Conservation (phyloP, 2,113 vertebrate species). For the Lophotis ruficrista region DNA sequence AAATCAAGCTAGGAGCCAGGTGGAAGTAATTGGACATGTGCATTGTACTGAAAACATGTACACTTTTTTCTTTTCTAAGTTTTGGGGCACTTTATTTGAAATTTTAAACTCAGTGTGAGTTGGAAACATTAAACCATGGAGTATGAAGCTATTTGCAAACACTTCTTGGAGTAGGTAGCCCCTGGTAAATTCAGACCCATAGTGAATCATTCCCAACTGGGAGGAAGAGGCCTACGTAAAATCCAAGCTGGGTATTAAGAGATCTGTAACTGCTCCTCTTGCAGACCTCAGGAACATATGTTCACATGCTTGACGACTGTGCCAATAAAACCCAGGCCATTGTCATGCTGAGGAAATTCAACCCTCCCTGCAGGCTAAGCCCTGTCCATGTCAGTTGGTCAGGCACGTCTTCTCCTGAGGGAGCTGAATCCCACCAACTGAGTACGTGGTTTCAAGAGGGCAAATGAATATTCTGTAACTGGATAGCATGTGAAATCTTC, state of each 20-base stretch:
- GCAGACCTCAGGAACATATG: conserved; percentile 36
- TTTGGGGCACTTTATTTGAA: neutral
- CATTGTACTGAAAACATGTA: neutral
- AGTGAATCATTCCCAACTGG: neutral
- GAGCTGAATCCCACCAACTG: neutral
- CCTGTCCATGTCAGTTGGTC: conserved; percentile 12
- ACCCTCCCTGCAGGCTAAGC: conserved; percentile 14
- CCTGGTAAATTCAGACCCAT: neutral
- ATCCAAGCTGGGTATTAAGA: conserved; percentile 10
- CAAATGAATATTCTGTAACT: conserved; percentile 54
- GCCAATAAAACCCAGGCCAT: conserved; percentile 39
- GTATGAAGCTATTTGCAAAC: neutral
- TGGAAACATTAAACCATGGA: neutral
- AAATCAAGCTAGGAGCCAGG: neutral
- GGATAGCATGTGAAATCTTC: conserved; percentile 47
- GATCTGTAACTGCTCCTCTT: conserved; percentile 27
- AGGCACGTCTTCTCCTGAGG: conserved; percentile 21
- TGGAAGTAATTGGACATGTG: neutral
- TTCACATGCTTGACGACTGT: conserved; percentile 52
- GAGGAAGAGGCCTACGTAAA: neutral
- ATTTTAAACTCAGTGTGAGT: neutral
- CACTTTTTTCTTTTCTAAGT: neutral
- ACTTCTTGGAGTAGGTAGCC: neutral
- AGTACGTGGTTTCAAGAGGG: conserved; percentile 31
- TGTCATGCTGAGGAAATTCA: conserved; percentile 54